Base-by-base conservation (phyloP, 2,797 vertebrate genomes). In the Acrossocheilus wenchowensis region DNA sequence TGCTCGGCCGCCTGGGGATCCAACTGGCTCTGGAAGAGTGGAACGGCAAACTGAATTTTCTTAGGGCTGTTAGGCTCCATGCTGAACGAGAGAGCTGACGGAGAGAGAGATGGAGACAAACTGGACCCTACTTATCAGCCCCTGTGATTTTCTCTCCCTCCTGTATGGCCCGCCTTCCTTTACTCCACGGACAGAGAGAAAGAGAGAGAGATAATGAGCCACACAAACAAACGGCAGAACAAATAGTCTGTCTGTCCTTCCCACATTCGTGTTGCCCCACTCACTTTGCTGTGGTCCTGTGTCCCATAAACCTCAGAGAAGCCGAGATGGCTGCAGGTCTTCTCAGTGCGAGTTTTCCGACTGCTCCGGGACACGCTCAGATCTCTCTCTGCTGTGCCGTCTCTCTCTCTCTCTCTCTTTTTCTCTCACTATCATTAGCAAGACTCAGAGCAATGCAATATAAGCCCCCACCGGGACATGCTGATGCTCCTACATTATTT, bases 31-130 rank as follows among this genome's bases (percentile, higher is more conserved):
- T 97, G 96, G 87, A 97, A 96, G 54, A 96, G 92, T 6, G 97
- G 97, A 80, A 97, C 95, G 23, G 96, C 94, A 90, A 97, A 97
- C 72, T 97, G 97, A 92, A 97, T 97, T 94, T 97, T 97, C 94
- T 97, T 97, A 82, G 97, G 96, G 90, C 97, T 97, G 93, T 97
- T 97, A 91, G 97, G 96, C 90, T 97, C 97, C 97, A 97, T 97
- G 8, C 60, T 91, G 89, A 90, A 81, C 87, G 81, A 50, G 78
- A 81, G 79, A 86, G 78, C 41, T 82, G 54, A 60, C 12, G 36
- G 85, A 90, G 72, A 80, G 75, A 84, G 78, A 84, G 72, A 72
- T 79, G 84, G 57, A 78, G 75, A 86, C 78, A 64, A 73, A 90
- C 68, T 10, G 91, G 91, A 78, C 6, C 74, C 90, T 93, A 91